Conservation (phyloP, 2,888 invertebrate genomes). For the Cryptus armator region DNA sequence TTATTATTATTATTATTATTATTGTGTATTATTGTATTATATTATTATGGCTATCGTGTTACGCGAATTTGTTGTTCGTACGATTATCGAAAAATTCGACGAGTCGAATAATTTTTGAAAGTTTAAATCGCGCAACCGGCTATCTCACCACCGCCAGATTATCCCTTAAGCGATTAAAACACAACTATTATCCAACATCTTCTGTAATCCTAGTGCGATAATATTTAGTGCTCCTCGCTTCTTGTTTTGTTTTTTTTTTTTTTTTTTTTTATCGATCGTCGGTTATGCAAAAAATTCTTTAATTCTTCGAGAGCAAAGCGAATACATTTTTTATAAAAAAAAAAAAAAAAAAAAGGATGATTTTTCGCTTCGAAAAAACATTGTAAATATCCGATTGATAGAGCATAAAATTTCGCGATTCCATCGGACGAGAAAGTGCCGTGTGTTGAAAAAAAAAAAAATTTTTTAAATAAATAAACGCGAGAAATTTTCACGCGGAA, state of each 20-base stretch:
- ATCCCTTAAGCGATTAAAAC: conserved; percentile 58
- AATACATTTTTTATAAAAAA: too few relatives aligned
- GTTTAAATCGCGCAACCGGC: conserved; percentile 82
- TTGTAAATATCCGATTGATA: conserved; percentile 57
- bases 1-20: conserved; percentile 73
- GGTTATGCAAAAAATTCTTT: too few relatives aligned
- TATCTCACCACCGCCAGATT: conserved; percentile 82
- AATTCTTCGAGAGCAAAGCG: too few relatives aligned
- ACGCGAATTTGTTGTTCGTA: conserved; percentile 59
- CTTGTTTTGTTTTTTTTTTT: conserved; percentile 12
- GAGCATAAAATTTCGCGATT: background rate
- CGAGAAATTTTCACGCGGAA: conserved; percentile 12
- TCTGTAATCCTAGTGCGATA: conserved; percentile 26
- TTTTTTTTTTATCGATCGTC: background rate
- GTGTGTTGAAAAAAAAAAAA: conserved; percentile 12
- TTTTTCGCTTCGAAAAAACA: conserved; percentile 16
- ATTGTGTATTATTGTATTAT: conserved; percentile 75
- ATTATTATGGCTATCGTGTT: conserved; percentile 62
- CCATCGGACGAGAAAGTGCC: conserved; percentile 13
- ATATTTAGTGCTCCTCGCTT: conserved; percentile 46
- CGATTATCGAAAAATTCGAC: conserved; percentile 43
- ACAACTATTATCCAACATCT: conserved; percentile 25
- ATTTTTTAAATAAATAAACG: too few relatives aligned
- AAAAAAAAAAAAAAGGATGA: too few relatives aligned
- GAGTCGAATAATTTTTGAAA: conserved; percentile 73